A percentile compares a stretch with the other conserved stretches of the same genome.
These are phyloP conservation scores for Probaryconus sp. DNA, from an alignment of 1,140 invertebrate species.

Conservation along the genomic window DNA sequence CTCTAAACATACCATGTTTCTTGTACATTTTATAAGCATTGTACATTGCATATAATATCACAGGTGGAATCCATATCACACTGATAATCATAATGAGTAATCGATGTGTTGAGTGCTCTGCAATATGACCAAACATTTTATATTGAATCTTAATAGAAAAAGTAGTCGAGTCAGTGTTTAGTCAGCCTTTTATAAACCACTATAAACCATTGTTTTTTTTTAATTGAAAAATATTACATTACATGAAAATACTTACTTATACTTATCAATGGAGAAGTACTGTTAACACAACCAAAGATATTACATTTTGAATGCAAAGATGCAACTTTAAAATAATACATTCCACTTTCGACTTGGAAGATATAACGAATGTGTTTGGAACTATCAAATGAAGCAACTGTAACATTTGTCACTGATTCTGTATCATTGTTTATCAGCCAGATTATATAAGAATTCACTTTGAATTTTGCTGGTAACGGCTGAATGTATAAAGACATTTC, in stretches of 20 bases:
- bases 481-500: constrained; percentile 67
- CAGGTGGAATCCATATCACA: constrained; percentile 73
- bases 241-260: no score
- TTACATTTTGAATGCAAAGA: constrained; percentile 67
- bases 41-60: constrained; percentile 70
- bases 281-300: constrained; percentile 69
- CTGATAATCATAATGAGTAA: constrained; percentile 75
- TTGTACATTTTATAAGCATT: constrained; percentile 70
- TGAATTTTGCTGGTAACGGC: constrained; percentile 66
- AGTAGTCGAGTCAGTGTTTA: no score
- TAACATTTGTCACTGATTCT: constrained; percentile 41
- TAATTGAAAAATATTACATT: not conserved
- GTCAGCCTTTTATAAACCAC: no score
- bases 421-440: constrained; percentile 71
- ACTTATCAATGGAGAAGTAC: constrained; percentile 61
- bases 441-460: constrained; percentile 68
- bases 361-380: constrained; percentile 56
- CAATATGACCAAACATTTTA: constrained; percentile 44
- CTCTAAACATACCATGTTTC: constrained; percentile 57
- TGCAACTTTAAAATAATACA: constrained; percentile 73
- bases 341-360: constrained; percentile 63
- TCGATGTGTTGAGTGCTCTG: constrained; percentile 65
- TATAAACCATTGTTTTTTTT: not conserved
- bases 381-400: constrained; percentile 27
- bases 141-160: not conserved